These are phyloP conservation scores for Marmota monax DNA, from an alignment of 2,113 vertebrate genomes.

Conservation along the genomic window DNA sequence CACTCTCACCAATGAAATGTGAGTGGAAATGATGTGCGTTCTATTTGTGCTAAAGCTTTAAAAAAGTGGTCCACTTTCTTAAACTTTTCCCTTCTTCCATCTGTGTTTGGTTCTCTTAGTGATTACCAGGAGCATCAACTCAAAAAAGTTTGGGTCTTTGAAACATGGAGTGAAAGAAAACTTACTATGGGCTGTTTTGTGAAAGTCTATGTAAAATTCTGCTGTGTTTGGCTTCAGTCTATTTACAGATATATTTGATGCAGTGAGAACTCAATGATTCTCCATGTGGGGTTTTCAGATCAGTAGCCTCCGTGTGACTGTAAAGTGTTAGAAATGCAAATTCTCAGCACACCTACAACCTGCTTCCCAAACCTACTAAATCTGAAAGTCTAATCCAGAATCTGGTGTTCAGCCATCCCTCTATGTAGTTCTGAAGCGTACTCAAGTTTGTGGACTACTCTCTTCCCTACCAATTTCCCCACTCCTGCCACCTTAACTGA, in stretches of 20 bases:
- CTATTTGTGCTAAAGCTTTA: not conserved
- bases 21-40: not conserved
- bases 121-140: not conserved
- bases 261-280: not conserved
- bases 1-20: conserved; percentile 2
- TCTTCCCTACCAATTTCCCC: not conserved
- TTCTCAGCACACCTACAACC: not conserved
- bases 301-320: not conserved
- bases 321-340: not conserved
- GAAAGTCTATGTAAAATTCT: not conserved
- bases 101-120: not conserved
- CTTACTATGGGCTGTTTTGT: not conserved
- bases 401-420: not conserved
- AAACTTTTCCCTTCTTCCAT: not conserved
- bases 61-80: conserved; percentile 7
- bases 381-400: not conserved
- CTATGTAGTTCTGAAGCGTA: not conserved
- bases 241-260: not conserved
- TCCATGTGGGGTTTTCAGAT: not conserved
- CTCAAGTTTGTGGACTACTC: not conserved
- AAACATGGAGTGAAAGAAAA: not conserved
- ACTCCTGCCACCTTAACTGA: not conserved
- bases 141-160: not conserved
- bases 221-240: not conserved
- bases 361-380: not conserved